Conservation (phyloP, 2,888 invertebrate genomes). For the Philopedon plagiatum region DNA sequence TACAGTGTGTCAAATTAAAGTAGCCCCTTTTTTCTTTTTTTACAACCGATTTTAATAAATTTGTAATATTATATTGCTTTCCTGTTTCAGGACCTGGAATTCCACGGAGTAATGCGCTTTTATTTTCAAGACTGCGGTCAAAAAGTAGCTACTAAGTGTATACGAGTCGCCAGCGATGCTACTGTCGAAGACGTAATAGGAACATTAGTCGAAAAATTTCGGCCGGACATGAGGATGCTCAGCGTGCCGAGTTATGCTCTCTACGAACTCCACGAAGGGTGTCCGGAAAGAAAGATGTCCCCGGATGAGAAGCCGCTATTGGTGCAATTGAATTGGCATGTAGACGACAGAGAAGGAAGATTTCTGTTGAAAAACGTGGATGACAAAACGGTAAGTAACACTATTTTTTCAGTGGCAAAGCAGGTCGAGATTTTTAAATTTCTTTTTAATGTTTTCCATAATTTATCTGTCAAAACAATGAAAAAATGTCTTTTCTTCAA, state of each 20-base stretch:
- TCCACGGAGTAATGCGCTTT: conserved; percentile 99
- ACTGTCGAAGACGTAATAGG: conserved; percentile 96
- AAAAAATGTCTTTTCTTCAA: no score
- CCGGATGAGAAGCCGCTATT: conserved; percentile 95
- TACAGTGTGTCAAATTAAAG: no score
- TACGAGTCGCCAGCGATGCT: conserved; percentile 96
- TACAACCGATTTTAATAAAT: background rate
- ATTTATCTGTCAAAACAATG: no score
- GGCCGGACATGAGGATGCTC: conserved; percentile 98
- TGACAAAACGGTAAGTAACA: conserved; percentile 78
- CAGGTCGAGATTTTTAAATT: background rate
- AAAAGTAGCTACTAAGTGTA: conserved; percentile 99
- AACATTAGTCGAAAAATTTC: conserved; percentile 98
- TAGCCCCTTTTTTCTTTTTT: no score
- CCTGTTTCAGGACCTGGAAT: conserved; percentile 90
- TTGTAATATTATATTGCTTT: conserved; percentile 8
- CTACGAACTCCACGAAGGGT: conserved; percentile 79
- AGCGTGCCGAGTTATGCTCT: conserved; percentile 82
- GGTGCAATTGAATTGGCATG: conserved; percentile 99
- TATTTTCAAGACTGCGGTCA: conserved; percentile 99
- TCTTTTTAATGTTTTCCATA: no score
- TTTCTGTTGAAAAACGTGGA: conserved; percentile 93
- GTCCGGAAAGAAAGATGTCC: conserved; percentile 88
- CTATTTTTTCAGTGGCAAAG: no score
- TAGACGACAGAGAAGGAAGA: conserved; percentile 97